A percentile compares a stretch with the other conserved stretches of the same genome.
Evolutionary conservation across 2,888 invertebrate genomes (phyloP).

Genomic region (Corythucha ciliata): DNA sequence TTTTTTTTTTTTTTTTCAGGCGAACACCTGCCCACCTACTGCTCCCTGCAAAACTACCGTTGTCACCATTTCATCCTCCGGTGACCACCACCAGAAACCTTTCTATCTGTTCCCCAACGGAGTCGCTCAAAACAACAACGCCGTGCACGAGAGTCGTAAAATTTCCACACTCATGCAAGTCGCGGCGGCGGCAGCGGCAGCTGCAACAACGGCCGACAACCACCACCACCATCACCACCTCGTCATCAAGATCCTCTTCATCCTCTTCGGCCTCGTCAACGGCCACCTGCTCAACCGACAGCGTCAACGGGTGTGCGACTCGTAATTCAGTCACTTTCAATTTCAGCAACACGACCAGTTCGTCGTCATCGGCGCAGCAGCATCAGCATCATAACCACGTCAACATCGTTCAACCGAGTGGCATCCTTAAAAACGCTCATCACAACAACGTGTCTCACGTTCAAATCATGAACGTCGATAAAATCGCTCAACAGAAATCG

Average conservation of each 20-base stretch:
- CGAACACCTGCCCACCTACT: too few species aligned
- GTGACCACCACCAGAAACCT: too few species aligned
- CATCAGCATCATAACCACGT: slow-evolving; percentile 23
- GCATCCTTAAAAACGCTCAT: slow-evolving; percentile 47
- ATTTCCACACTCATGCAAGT: slow-evolving; percentile 22
- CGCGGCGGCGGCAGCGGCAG: slow-evolving; percentile 9
- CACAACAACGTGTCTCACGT: slow-evolving; percentile 36
- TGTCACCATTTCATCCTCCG: slow-evolving; percentile 27
- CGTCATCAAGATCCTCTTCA: too few species aligned
- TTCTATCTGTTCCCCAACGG: slow-evolving; percentile 28
- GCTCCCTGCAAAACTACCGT: slow-evolving; percentile 25
- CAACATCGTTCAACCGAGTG: slow-evolving; percentile 40
- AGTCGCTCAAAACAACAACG: slow-evolving; percentile 3
- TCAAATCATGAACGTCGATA: slow-evolving; percentile 25
- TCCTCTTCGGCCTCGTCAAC: too few species aligned
- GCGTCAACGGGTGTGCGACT: too few species aligned
- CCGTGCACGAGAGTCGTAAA: slow-evolving; percentile 24
- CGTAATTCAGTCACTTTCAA: slow-evolving; percentile 33
- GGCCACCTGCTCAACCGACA: too few species aligned
- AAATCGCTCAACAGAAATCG: slow-evolving; percentile 27
- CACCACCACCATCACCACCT: slow-evolving; percentile 20
- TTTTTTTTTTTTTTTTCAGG: too few species aligned
- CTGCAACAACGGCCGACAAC: slow-evolving; percentile 16
- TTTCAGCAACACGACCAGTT: slow-evolving; percentile 27
- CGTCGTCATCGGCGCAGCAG: too few species aligned